Base-by-base conservation (phyloP, 2,113 vertebrate genomes). In the Galeopterus variegatus region DNA sequence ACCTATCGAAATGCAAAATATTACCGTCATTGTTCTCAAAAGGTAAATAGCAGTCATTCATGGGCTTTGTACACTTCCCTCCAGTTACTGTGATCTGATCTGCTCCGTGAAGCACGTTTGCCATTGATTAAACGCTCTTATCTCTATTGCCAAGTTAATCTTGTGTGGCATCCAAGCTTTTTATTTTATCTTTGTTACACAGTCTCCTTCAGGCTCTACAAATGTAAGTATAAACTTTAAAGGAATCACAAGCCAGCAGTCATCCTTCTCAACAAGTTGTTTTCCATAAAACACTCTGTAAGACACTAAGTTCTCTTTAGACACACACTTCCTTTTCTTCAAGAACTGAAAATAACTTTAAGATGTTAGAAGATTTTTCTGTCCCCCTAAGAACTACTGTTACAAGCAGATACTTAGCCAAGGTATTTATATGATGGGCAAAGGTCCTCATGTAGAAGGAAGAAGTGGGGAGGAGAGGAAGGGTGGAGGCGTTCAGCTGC, bases 41-140 rank as follows among this genome's bases (percentile, higher is more conserved):
- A 96, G 77, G 82, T 96, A 98, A 97, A 96, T 45, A 93, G 33
- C 69, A 85, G 79, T 93, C 92, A 70, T 85, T 81, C 76, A 48
- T 13, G 23, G 75, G 79, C 70, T 96, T 91, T 52, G n/a, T 67
- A 67, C 70, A 67, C 7, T 96, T 83, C 96, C 96, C 95, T 97
- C 70, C 31, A 97, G 97, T 94, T 80, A 88, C 65, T 90, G 31
- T 79, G 92, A 97, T 97, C 91, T 85, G 92, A 95, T 97, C 89
- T 97, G 69, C 41, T 93, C 36, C n/a, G 56, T 12, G 60, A 94
- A 95, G 84, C 70, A 67, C 18, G 64, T 89, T 96, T 92, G 82
- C 60, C 83, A 97, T 94, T 98, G 97, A 97, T 97, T 97, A 97
- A 96, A 93, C 83, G 84, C n/a, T 92, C 93, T 98, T 98, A 98